Evolutionary conservation across 2,797 vertebrate species (phyloP).

Genomic region (Columba guinea): DNA sequence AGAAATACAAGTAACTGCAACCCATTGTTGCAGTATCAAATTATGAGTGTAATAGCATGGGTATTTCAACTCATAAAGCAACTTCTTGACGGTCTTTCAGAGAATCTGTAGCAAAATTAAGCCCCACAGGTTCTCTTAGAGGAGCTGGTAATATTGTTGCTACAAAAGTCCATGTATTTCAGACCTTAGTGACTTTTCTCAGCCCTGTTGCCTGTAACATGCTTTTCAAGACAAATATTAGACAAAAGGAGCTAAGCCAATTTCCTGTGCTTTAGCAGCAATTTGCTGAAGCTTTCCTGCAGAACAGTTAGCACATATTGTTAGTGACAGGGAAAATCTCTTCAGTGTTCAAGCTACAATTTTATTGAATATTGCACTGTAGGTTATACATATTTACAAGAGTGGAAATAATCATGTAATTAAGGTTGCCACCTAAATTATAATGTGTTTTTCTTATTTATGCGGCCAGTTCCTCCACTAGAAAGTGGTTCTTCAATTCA

Average conservation of each 20-base stretch:
- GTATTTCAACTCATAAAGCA: conserved; percentile 39
- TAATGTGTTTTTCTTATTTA: conserved; percentile 18
- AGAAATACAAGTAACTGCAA: not conserved
- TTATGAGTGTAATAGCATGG: not conserved
- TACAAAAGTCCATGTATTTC: not conserved
- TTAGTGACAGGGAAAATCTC: conserved; percentile 37
- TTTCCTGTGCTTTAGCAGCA: conserved; percentile 37
- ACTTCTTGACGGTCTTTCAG: conserved; percentile 10
- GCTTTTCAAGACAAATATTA: conserved; percentile 31
- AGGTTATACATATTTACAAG: not conserved
- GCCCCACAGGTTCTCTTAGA: not conserved
- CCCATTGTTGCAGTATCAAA: not conserved
- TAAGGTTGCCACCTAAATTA: conserved; percentile 44
- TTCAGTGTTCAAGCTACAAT: not conserved
- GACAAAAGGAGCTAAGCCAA: not conserved
- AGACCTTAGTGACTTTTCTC: conserved; percentile 12
- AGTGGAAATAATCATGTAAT: conserved; percentile 42
- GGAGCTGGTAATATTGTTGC: not conserved
- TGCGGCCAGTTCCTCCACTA: not conserved
- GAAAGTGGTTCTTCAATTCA: not conserved
- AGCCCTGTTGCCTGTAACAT: not conserved
- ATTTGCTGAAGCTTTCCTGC: conserved; percentile 44
- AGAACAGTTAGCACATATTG: not conserved
- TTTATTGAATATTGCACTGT: conserved; percentile 21
- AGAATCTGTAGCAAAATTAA: conserved; percentile 30